phyloP scores from a whole-genome alignment of 2,888 invertebrate species.

The Danaus chrysippus region DNA sequence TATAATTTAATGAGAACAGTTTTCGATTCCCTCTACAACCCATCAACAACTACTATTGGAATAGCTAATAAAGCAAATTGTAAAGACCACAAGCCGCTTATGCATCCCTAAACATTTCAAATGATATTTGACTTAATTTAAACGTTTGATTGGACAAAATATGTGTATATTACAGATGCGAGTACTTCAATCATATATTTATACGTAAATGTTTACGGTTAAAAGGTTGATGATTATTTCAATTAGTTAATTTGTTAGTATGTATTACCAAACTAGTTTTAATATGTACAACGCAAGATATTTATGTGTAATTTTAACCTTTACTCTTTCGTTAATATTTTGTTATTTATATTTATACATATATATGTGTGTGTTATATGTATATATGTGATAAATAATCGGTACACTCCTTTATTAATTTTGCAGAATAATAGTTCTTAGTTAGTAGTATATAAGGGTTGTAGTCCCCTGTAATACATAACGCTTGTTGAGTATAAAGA shows the following conservation, averaged over 20 bases:
- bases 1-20: not conserved
- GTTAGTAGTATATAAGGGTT: not conserved
- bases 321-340: conserved; percentile 11
- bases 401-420: too few species aligned
- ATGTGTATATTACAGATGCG: not conserved
- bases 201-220: too few species aligned
- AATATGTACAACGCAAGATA: conserved; percentile 7
- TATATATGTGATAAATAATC: too few species aligned
- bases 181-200: too few species aligned
- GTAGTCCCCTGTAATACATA: conserved; percentile 10
- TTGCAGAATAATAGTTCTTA: not conserved
- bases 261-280: not conserved
- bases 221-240: too few species aligned
- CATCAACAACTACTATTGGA: conserved; percentile 4
- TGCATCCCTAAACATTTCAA: conserved; percentile 5
- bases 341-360: conserved; percentile 18
- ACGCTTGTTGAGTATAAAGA: conserved; percentile 29
- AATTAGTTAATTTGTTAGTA: too few species aligned
- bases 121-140: conserved; percentile 1
- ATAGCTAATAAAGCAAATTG: conserved; percentile 1
- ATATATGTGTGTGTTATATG: not conserved
- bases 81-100: not conserved
- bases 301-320: conserved; percentile 14
- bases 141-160: conserved; percentile 4
- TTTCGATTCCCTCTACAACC: not conserved